A percentile compares a stretch with the other conserved stretches of the same genome.
Conservation (phyloP, 2,797 vertebrate genomes). For the Ctenochaetus hawaiiensis region DNA sequence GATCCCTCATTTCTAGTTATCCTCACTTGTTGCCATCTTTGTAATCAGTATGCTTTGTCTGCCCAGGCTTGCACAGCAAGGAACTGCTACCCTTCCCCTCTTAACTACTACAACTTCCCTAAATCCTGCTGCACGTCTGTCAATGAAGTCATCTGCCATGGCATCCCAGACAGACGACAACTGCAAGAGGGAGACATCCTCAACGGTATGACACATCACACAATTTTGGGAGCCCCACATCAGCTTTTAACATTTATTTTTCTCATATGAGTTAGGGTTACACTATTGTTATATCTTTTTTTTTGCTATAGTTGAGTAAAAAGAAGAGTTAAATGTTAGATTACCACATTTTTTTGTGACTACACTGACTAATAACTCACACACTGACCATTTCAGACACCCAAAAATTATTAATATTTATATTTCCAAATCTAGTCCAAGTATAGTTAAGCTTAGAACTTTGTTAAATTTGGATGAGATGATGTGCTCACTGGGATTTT, state of each 20-base stretch:
- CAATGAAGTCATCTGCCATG: constrained; percentile 99
- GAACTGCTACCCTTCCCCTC: constrained; percentile 97
- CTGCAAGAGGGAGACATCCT: constrained; percentile 97
- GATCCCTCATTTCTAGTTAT: background rate
- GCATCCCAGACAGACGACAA: constrained; percentile 95
- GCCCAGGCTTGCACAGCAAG: constrained; percentile 94
- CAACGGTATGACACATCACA: constrained; percentile 86
- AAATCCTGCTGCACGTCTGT: constrained; percentile 99
- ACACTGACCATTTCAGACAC: background rate
- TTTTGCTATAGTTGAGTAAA: background rate
- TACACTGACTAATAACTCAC: background rate
- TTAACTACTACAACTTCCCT: constrained; percentile 99
- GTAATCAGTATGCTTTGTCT: constrained; percentile 15
- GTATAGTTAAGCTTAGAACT: background rate
- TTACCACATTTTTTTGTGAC: background rate
- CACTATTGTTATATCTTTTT: background rate
- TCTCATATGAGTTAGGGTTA: background rate
- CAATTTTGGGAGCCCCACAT: background rate
- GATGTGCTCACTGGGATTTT: constrained; percentile 14
- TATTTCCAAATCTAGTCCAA: background rate
- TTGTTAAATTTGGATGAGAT: constrained; percentile 17
- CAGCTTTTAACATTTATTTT: background rate
- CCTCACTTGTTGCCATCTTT: background rate
- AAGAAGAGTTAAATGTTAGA: rapidly evolving
- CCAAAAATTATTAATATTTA: background rate